A percentile compares a stretch with the other conserved stretches of the same genome.
Evolutionary conservation across 2,888 invertebrate genomes (phyloP).

Genomic region (Dyspetes luteomarginatus): DNA sequence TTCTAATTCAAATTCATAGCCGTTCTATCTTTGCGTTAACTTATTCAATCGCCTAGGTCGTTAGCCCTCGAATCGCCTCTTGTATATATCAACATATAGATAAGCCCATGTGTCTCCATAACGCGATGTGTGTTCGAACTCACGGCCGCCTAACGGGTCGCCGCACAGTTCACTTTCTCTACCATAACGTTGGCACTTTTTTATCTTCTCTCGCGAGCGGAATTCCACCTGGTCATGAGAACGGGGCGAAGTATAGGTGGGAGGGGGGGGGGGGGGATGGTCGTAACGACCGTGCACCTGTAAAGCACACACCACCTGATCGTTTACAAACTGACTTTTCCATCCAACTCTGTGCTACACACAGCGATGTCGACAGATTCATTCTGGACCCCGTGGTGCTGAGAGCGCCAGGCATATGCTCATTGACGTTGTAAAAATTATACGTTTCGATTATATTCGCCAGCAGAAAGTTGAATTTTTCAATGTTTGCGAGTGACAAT

Average conservation of each 20-base stretch:
- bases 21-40: slow-evolving; percentile 23
- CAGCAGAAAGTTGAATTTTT: not conserved
- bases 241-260: too few relatives aligned
- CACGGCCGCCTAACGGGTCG: slow-evolving; percentile 55
- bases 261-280: slow-evolving; percentile 27
- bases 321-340: slow-evolving; percentile 45
- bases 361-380: not conserved
- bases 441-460: not conserved
- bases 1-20: not conserved
- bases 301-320: slow-evolving; percentile 34
- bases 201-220: slow-evolving; percentile 30
- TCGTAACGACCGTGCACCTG: slow-evolving; percentile 57
- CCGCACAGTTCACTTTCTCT: slow-evolving; percentile 56
- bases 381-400: not conserved
- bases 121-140: slow-evolving; percentile 27
- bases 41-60: slow-evolving; percentile 44
- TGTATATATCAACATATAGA: not conserved
- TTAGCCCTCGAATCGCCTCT: slow-evolving; percentile 24
- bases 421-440: not conserved
- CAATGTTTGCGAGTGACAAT: not conserved
- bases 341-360: slow-evolving; percentile 7
- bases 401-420: not conserved
- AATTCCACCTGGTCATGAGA: slow-evolving; percentile 62
- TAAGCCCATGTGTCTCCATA: slow-evolving; percentile 22
- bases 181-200: slow-evolving; percentile 33